Evolutionary conservation across 2,113 vertebrate genomes (phyloP).

Genomic region (Tupaia tana): DNA sequence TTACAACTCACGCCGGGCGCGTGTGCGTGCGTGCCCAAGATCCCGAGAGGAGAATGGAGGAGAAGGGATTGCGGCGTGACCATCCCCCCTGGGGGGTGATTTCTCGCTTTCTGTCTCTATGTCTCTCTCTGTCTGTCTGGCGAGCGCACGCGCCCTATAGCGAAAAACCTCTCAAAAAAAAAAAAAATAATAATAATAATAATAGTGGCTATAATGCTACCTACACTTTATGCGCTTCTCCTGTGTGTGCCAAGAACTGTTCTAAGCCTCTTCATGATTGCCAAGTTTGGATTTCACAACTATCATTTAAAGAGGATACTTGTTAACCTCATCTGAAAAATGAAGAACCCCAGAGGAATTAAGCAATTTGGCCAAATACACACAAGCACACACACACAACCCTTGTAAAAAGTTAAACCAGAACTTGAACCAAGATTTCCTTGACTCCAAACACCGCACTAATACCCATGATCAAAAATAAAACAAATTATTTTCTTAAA

Average conservation of each 20-base stretch:
- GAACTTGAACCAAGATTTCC: not conserved
- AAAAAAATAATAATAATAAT: not conserved
- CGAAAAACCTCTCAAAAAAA: too few species aligned
- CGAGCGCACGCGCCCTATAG: too few species aligned
- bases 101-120: too few species aligned
- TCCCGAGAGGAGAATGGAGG: too few species aligned
- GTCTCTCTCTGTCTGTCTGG: too few species aligned
- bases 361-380: not conserved
- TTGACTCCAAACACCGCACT: not conserved
- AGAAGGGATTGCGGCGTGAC: too few species aligned
- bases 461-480: not conserved
- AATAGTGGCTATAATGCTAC: not conserved
- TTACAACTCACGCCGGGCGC: too few species aligned
- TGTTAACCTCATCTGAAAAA: conserved; percentile 3
- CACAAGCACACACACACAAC: not conserved
- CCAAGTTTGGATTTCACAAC: not conserved
- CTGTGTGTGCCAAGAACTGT: not conserved
- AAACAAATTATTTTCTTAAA: conserved; percentile 9
- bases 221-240: not conserved
- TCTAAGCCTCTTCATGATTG: not conserved
- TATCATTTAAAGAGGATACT: not conserved
- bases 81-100: too few species aligned
- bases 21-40: too few species aligned
- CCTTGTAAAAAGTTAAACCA: not conserved
- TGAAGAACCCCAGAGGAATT: not conserved